These are phyloP conservation scores for Drosophila ficusphila DNA, from an alignment of 1,140 invertebrate species.

Conservation along the genomic window DNA sequence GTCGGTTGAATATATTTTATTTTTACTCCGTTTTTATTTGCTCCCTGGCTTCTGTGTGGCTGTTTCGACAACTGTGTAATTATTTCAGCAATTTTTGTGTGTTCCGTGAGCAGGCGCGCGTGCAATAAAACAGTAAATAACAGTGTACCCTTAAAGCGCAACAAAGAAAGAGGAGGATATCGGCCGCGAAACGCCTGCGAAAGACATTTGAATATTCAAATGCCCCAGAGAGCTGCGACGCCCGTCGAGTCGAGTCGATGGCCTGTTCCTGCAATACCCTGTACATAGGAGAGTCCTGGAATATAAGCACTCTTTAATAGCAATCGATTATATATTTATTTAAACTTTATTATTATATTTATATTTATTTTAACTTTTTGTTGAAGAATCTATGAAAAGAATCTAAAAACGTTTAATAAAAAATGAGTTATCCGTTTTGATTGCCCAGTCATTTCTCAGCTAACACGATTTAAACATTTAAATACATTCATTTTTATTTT, in stretches of 20 bases:
- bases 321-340: no score
- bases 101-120: slow-evolving; percentile 47
- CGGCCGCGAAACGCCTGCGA: slow-evolving; percentile 43
- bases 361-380: no score
- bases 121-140: slow-evolving; percentile 81
- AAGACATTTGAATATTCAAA: slow-evolving; percentile 78
- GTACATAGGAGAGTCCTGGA: not conserved
- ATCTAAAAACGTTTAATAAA: no score
- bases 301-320: not conserved
- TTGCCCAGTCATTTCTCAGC: no score
- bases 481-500: no score
- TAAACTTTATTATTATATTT: no score
- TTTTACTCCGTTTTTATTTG: slow-evolving; percentile 31
- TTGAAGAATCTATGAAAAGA: no score
- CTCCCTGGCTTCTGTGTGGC: slow-evolving; percentile 9
- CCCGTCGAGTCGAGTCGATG: slow-evolving; percentile 31
- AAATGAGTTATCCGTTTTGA: no score
- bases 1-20: slow-evolving; percentile 26
- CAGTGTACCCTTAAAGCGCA: slow-evolving; percentile 75
- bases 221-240: slow-evolving; percentile 64
- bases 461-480: no score
- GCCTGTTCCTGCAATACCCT: slow-evolving; percentile 27
- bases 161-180: slow-evolving; percentile 13
- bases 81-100: slow-evolving; percentile 75
- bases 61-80: slow-evolving; percentile 71